Percentiles rank a stretch among this genome's conserved stretches.
Evolutionary conservation across 2,797 vertebrate species (phyloP).

Genomic region (Echiichthys vipera): DNA sequence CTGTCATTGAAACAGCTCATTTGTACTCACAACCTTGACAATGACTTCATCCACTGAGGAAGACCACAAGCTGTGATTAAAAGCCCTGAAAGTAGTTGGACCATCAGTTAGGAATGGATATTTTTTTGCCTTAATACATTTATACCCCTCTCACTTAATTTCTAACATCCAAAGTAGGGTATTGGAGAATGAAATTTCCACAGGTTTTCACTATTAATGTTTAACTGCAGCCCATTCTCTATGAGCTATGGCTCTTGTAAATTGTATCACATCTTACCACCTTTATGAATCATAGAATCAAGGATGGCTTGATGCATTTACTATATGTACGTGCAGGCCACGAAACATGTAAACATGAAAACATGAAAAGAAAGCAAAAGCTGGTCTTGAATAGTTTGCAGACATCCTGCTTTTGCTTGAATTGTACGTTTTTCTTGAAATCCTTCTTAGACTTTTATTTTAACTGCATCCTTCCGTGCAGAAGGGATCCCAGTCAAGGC

Average conservation of each 20-base stretch:
- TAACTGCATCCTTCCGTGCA: conserved; percentile 36
- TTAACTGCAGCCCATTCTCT: background rate
- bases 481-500: conserved; percentile 25
- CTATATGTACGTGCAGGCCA: background rate
- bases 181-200: background rate
- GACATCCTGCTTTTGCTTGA: conserved; percentile 23
- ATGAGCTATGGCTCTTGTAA: background rate
- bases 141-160: background rate
- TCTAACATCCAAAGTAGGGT: background rate
- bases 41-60: background rate
- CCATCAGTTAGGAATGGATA: background rate
- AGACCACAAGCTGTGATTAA: background rate
- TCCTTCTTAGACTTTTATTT: conserved; percentile 51
- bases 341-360: too few relatives aligned
- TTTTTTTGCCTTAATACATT: background rate
- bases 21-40: conserved; percentile 14
- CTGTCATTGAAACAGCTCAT: conserved; percentile 26
- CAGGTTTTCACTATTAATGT: conserved; percentile 1
- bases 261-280: background rate
- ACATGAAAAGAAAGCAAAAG: background rate
- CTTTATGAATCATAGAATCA: background rate
- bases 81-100: background rate
- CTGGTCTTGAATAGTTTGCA: conserved; percentile 6
- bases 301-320: background rate
- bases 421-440: conserved; percentile 24